A percentile compares a stretch with the other conserved stretches of the same genome.
phyloP scores from a whole-genome alignment of 2,113 vertebrate species.

The Elephas maximus region DNA sequence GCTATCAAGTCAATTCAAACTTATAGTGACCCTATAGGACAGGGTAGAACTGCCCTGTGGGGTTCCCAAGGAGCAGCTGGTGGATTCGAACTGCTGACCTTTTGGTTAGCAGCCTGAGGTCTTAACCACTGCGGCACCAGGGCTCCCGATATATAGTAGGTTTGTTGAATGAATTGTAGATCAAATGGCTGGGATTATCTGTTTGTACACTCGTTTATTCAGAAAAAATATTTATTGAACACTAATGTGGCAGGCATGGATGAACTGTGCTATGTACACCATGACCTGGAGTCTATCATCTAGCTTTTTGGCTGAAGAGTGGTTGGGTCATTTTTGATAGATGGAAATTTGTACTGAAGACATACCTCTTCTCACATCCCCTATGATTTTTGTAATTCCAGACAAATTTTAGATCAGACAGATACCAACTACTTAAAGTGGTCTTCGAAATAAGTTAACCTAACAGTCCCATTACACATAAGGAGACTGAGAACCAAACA shows the following conservation, averaged over 20 bases:
- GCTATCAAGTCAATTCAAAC: no score
- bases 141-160: background rate
- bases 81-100: no score
- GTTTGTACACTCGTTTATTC: background rate
- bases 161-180: background rate
- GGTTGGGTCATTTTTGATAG: constrained; percentile 50
- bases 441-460: constrained; percentile 40
- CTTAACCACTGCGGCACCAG: no score
- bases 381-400: constrained; percentile 54
- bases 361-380: constrained; percentile 29
- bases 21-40: no score
- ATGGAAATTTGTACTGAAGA: constrained; percentile 57
- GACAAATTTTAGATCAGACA: constrained; percentile 45
- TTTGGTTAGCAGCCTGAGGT: no score
- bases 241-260: background rate
- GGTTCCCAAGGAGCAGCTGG: no score
- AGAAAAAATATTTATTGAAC: background rate
- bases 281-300: constrained; percentile 21
- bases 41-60: no score
- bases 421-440: constrained; percentile 37
- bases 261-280: background rate
- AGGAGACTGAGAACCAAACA: background rate
- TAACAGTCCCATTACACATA: background rate
- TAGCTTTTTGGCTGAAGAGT: background rate
- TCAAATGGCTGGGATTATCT: constrained; percentile 3